Evolutionary conservation across 2,113 vertebrate genomes (phyloP).

Genomic region (Leptocoma aspasia): DNA sequence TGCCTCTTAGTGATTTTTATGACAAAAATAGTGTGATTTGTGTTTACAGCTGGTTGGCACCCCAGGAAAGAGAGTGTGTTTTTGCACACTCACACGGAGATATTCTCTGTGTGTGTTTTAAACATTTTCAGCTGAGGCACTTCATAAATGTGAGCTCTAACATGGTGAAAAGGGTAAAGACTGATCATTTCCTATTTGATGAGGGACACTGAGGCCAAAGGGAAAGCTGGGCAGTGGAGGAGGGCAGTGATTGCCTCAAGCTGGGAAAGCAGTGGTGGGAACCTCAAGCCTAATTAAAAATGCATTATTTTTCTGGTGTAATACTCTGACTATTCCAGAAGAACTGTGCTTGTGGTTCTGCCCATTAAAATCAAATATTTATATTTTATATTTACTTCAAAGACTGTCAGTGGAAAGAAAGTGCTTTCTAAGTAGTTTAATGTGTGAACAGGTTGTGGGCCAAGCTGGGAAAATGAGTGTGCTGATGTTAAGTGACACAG

Average conservation of each 20-base stretch:
- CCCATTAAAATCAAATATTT: slow-evolving; percentile 21
- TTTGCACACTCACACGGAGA: neutral
- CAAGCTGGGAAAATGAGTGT: neutral
- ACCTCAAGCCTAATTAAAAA: neutral
- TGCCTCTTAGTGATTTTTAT: neutral
- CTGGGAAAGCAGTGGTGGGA: neutral
- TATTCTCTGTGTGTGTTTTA: neutral
- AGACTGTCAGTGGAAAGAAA: neutral
- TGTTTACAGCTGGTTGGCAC: neutral
- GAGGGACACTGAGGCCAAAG: neutral
- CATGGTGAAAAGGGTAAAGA: neutral
- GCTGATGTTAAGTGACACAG: slow-evolving; percentile 5
- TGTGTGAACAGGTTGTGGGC: neutral
- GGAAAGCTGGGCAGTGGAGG: neutral
- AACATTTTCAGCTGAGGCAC: neutral
- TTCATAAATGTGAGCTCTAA: neutral
- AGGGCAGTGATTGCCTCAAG: neutral
- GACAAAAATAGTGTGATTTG: neutral
- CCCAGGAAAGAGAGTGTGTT: neutral
- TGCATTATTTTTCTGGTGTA: neutral
- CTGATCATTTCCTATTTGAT: neutral
- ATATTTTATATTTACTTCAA: slow-evolving; percentile 21
- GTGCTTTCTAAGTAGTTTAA: neutral
- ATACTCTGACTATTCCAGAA: neutral
- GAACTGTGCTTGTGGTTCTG: neutral